These are phyloP conservation scores for Archocentrus centrarchus DNA, from an alignment of 2,113 vertebrate genomes.

Conservation along the genomic window DNA sequence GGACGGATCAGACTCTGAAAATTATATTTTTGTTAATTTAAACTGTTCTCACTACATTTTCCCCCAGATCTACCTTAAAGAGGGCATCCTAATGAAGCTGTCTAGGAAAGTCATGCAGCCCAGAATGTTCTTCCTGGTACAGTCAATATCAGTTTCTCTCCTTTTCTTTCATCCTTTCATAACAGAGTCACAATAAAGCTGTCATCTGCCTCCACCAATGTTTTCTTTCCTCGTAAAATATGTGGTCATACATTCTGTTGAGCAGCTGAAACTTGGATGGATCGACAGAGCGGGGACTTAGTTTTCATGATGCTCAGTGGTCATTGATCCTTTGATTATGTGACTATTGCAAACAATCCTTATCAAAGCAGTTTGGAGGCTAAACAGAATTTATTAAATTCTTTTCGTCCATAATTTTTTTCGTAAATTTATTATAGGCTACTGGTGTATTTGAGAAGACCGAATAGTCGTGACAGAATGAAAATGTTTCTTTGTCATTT, in stretches of 20 bases:
- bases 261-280: not conserved
- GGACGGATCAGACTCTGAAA: not conserved
- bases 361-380: not conserved
- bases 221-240: not conserved
- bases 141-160: slow-evolving; percentile 38
- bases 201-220: not conserved
- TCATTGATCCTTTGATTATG: not conserved
- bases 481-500: slow-evolving; percentile 6
- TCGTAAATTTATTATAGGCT: not conserved
- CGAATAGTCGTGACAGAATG: not conserved
- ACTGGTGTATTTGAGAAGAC: not conserved
- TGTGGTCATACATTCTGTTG: not conserved
- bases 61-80: slow-evolving; percentile 91
- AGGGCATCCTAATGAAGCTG: slow-evolving; percentile 95
- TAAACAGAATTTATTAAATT: not conserved
- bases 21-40: not conserved
- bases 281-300: not conserved
- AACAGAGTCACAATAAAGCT: not conserved
- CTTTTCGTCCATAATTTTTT: not conserved
- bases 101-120: slow-evolving; percentile 98
- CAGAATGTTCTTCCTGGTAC: slow-evolving; percentile 96
- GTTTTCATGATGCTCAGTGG: not conserved
- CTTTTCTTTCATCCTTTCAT: not conserved
- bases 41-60: not conserved
- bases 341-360: not conserved